Conservation (phyloP, 2,797 vertebrate species). For the Siniperca undulata region DNA sequence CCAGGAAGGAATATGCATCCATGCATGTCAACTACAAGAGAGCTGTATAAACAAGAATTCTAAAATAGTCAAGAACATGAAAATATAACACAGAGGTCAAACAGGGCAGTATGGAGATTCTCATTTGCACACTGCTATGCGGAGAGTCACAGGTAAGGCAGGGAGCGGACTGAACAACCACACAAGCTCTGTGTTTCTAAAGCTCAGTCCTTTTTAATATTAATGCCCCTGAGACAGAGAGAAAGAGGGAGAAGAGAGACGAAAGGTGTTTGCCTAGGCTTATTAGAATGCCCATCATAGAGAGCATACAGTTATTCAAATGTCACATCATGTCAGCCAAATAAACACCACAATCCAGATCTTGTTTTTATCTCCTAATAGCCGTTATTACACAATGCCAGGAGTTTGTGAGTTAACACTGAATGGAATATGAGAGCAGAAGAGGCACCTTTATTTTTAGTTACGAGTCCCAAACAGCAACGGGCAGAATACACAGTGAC, state of each 20-base stretch:
- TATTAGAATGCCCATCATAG: constrained; percentile 83
- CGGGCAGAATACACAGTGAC: constrained; percentile 10
- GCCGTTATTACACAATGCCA: constrained; percentile 76
- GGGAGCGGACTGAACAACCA: constrained; percentile 63
- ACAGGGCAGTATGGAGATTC: constrained; percentile 75
- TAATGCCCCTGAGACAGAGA: constrained; percentile 77
- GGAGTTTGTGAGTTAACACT: constrained; percentile 61
- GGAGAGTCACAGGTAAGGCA: constrained; percentile 71
- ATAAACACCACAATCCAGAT: constrained; percentile 81
- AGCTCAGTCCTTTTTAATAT: constrained; percentile 83
- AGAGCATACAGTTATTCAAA: constrained; percentile 82
- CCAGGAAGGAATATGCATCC: constrained; percentile 82
- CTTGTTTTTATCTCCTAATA: constrained; percentile 80
- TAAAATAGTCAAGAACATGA: constrained; percentile 81
- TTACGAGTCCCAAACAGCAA: constrained; percentile 31
- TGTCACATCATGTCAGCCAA: constrained; percentile 82
- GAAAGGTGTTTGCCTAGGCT: constrained; percentile 80
- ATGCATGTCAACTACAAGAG: constrained; percentile 77
- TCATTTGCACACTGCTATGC: constrained; percentile 79
- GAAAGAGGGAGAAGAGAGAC: constrained; percentile 56
- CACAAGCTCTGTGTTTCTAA: constrained; percentile 69
- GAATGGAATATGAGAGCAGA: constrained; percentile 36
- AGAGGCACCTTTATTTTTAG: constrained; percentile 40
- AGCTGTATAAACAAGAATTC: constrained; percentile 85
- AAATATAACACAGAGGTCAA: constrained; percentile 82